Evolutionary conservation across 1,140 invertebrate genomes (phyloP), one percentile per base, ranked within the genome.

Genomic region (Lordiphosa collinella): DNA sequence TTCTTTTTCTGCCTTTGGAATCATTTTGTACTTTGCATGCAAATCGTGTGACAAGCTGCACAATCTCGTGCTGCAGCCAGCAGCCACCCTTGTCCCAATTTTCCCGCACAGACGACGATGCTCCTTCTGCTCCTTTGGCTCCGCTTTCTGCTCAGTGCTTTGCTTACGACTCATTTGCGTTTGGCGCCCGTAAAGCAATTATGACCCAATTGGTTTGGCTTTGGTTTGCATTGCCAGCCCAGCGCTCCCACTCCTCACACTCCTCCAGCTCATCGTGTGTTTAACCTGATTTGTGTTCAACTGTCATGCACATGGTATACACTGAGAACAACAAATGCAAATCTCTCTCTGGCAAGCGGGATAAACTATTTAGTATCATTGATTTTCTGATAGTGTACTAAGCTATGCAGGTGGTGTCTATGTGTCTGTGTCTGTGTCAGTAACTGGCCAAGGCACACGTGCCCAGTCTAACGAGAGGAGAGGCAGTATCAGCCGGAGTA

Each of bases 121-220:
- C 55, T 12, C 4, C 54, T 14, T 4, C 55, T 25, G 31, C 29
- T 35, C 8, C 14, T 36, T 13, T 43, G 11, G 10, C 22, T 2
- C 13, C 9, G n/a, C 16, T 35, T 16, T 22, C 34, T 22, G 3
- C 43, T 41, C 62, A 13, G 41, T 31, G 53, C 75, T 60, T 69
- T 52, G 68, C 74, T 80, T 66, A 70, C 76, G 57, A 67, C 71
- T 80, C 76, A 80, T 80, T 80, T 82, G 76, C 71, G 75, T 74
- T 74, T 80, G 75, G 75, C 50, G 75, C 67, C 60, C 76, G 65
- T 79, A 80, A 82, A 82, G 76, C 76, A 82, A 80, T 80, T 80
- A 80, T 82, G 76, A 80, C 78, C 76, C 76, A 80, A 80, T 82
- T 80, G 75, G 70, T 63, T 73, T 68, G 63, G 58, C 71, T 75